Evolutionary conservation across 2,888 invertebrate species (phyloP), one percentile per base, ranked within the genome.

Genomic region (Operophtera brumata): DNA sequence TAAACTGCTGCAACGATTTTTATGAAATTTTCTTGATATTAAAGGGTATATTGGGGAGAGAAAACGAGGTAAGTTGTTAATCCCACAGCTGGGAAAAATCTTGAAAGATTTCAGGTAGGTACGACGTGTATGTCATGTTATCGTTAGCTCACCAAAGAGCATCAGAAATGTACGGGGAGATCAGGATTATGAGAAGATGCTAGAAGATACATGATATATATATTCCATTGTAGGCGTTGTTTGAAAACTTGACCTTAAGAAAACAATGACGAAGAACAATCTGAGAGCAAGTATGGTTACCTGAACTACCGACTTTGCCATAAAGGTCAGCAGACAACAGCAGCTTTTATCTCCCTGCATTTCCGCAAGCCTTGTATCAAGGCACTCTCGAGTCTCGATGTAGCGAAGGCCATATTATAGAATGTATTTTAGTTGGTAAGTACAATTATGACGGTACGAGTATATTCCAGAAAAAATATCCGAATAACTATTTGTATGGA

Each of bases 291-390:
- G 49, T 42, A n/a, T n/a, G 20, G 34, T 56, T 51, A 57, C 43
- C 52, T 43, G 44, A 53, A 42, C 41, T 43, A 47, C 45, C 41
- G 40, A 47, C 45, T 57, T 59, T 53, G 59, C 63, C 59, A 64
- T 66, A 74, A 72, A 72, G 71, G 69, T 68, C 61, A 65, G 66
- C 62, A 66, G 61, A 65, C 65, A 61, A 59, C 47, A 26, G 55
- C 53, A 45, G 66, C 49, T 45, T 67, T 64, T 68, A 69, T 66
- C 58, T 67, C 59, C 54, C 54, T 44, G 50, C 56, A 70, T 75
- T 77, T 78, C 77, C 78, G 77, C 61, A 67, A 73, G 71, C 59
- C 62, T 57, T 57, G 65, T 71, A 66, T 75, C 77, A 79, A 80
- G 77, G 77, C 67, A 66, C 71, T 72, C 77, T 66, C 72, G 75